A percentile compares a stretch with the other conserved stretches of the same genome.
Conservation (phyloP, 2,888 invertebrate species). For the Apamea monoglypha region DNA sequence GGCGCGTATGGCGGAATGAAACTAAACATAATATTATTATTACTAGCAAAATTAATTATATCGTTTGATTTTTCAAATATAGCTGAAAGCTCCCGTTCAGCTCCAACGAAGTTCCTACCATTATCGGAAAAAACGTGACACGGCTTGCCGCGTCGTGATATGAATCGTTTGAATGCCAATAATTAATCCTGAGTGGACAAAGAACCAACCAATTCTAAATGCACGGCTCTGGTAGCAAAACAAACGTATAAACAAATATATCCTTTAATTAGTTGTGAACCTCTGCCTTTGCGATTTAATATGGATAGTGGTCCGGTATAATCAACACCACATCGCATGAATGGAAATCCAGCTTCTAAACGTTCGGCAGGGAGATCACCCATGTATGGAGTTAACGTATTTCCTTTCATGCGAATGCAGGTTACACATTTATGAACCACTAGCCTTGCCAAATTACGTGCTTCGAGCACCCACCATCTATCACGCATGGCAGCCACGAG, state of each 20-base stretch:
- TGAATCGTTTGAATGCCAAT: not conserved
- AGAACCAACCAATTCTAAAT: not conserved
- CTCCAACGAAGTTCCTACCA: not conserved
- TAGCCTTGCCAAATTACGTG: too few species aligned
- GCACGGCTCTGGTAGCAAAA: not conserved
- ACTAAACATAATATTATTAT: too few species aligned
- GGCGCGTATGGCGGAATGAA: too few species aligned
- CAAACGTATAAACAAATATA: not conserved
- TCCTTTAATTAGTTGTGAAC: not conserved
- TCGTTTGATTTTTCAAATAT: too few species aligned
- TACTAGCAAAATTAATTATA: too few species aligned
- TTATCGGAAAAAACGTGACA: not conserved
- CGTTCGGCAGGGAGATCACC: too few species aligned
- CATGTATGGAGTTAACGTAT: too few species aligned
- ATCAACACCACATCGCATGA: conserved; percentile 13
- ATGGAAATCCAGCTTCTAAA: not conserved
- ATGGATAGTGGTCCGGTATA: conserved; percentile 3
- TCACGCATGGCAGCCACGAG: too few species aligned
- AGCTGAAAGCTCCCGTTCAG: not conserved
- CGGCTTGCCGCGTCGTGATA: not conserved
- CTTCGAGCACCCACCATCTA: too few species aligned
- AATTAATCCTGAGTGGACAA: not conserved
- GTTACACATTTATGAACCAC: too few species aligned
- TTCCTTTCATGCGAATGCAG: too few species aligned
- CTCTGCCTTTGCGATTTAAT: conserved; percentile 2